Evolutionary conservation across 2,797 vertebrate species (phyloP).

Genomic region (Rhinophrynus dorsalis): DNA sequence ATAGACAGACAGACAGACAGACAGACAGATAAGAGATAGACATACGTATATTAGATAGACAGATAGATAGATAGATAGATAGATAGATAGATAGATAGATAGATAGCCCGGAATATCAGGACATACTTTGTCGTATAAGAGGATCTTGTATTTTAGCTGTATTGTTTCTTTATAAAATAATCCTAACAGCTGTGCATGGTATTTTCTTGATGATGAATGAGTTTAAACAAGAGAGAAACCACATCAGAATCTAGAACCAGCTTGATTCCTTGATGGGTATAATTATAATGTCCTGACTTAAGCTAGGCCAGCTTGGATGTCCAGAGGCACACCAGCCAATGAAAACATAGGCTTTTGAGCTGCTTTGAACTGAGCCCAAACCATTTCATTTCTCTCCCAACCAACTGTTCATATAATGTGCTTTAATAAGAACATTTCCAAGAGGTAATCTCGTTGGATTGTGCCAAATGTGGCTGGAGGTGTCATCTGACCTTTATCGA

Average conservation of each 20-base stretch:
- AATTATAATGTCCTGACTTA: conserved; percentile 22
- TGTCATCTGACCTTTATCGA: conserved; percentile 11
- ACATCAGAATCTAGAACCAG: conserved; percentile 24
- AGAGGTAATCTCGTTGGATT: neutral
- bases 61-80: too few relatives aligned
- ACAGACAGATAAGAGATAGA: too few relatives aligned
- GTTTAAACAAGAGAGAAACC: conserved; percentile 6
- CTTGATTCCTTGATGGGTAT: neutral
- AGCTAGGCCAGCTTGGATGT: conserved; percentile 22
- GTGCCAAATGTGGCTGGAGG: neutral
- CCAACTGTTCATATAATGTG: neutral
- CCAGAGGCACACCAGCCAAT: conserved; percentile 1
- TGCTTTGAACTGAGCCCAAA: conserved; percentile 8
- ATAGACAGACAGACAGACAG: too few relatives aligned
- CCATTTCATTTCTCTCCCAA: neutral
- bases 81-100: too few relatives aligned
- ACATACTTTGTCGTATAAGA: too few relatives aligned
- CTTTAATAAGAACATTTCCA: conserved; percentile 25
- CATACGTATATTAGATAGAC: too few relatives aligned
- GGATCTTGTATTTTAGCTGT: too few relatives aligned
- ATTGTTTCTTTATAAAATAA: neutral
- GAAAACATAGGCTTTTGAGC: conserved; percentile 9
- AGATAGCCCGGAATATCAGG: too few relatives aligned
- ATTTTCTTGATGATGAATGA: conserved; percentile 13
- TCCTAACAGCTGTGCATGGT: conserved; percentile 12